Evolutionary conservation across 2,888 invertebrate species (phyloP), one percentile per base, ranked within the genome.

Genomic region (Muschampia plurimacula): DNA sequence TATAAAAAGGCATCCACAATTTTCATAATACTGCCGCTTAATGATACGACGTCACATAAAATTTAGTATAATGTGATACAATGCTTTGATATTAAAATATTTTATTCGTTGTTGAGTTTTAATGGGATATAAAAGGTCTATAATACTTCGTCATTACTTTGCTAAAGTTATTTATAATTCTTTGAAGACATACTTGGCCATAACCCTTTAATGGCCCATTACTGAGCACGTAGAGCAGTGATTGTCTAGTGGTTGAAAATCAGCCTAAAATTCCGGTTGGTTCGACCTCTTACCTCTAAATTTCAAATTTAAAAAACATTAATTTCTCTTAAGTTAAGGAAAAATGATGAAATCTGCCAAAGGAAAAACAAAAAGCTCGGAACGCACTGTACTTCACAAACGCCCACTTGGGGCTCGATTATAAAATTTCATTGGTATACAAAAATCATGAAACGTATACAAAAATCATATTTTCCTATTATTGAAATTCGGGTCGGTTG

Each of bases 31-130:
- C 65, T 32, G 4, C 22, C 64, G 46, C 65, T 70, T 70, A 59
- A 65, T 65, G 70, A 55, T 70, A 65, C 57, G 8, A 70, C 13
- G 57, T 65, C 70, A 44, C 69, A 63, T 67, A 70, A 70, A 70
- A 70, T 65, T 64, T 57, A 44, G 64, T 70, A 70, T 70, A 70
- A 70, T 65, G 65, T 36, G 57, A 69, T 64, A 64, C 55, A 41
- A 57, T 69, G 64, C 46, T 69, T 68, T 69, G 57, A 67, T 64
- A 69, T 64, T 57, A 69, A 52, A 49, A 57, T 63, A 55, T 69
- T 64, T 64, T 55, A 36, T 67, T 67, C 57, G 39, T 8, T 22
- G 22, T 10, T 12, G 64, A 46, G 46, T 41, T 67, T 67, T 57
- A 67, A 57, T 57, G 41, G 64, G 44, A 46, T 46, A 60, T 60